A percentile compares a stretch with the other conserved stretches of the same genome.
phyloP scores from a whole-genome alignment of 2,113 vertebrate genomes.

The Amblyopsis rosae region DNA sequence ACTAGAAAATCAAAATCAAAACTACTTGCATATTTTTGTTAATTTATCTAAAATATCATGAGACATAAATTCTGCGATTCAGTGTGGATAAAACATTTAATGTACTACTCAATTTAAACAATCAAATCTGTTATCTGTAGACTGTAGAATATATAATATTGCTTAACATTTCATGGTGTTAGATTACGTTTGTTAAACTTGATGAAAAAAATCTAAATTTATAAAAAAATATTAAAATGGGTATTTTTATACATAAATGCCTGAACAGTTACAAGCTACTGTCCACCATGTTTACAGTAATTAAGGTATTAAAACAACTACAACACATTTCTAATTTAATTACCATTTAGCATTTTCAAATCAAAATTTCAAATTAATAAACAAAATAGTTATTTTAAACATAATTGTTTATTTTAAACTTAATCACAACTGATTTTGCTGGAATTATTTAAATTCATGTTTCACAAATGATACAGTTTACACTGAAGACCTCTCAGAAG shows the following conservation, averaged over 20 bases:
- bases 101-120: slow-evolving; percentile 81
- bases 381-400: slow-evolving; percentile 23
- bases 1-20: slow-evolving; percentile 62
- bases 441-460: slow-evolving; percentile 43
- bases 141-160: slow-evolving; percentile 80
- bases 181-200: slow-evolving; percentile 44
- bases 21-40: slow-evolving; percentile 93
- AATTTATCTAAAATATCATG: slow-evolving; percentile 79
- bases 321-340: slow-evolving; percentile 9
- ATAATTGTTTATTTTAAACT: slow-evolving; percentile 17
- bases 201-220: slow-evolving; percentile 7
- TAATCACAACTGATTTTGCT: slow-evolving; percentile 25
- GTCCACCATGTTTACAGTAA: slow-evolving; percentile 16
- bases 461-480: slow-evolving; percentile 52
- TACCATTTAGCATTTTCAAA: slow-evolving; percentile 52
- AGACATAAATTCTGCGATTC: slow-evolving; percentile 87
- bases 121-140: background rate
- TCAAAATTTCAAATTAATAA: slow-evolving; percentile 13
- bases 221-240: slow-evolving; percentile 81
- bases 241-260: slow-evolving; percentile 40
- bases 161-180: slow-evolving; percentile 83
- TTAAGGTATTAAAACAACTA: background rate
- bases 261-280: slow-evolving; percentile 13
- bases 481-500: slow-evolving; percentile 26
- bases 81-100: slow-evolving; percentile 87